A percentile compares a stretch with the other conserved stretches of the same genome.
phyloP scores from a whole-genome alignment of 1,140 invertebrate species.

The Mya arenaria region DNA sequence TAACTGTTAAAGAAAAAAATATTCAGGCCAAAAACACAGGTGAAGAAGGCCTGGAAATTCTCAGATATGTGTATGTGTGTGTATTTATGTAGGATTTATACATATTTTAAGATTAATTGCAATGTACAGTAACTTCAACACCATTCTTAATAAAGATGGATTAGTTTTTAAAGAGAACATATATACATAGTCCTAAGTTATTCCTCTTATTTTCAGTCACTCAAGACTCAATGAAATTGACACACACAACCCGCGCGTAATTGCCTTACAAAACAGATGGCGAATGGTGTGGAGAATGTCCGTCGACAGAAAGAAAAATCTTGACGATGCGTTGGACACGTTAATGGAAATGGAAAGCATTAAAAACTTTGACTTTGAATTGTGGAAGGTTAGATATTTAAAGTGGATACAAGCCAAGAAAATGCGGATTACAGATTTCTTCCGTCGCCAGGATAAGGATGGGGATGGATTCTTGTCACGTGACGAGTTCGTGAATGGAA shows the following conservation, averaged over 20 bases:
- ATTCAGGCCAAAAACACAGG: too few species aligned
- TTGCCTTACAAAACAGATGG: slow-evolving; percentile 97
- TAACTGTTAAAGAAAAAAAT: too few species aligned
- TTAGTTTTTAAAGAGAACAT: too few species aligned
- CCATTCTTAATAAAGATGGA: too few species aligned
- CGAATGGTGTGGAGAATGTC: slow-evolving; percentile 97
- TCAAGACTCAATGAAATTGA: slow-evolving; percentile 78
- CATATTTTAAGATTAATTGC: too few species aligned
- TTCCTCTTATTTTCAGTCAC: slow-evolving; percentile 65
- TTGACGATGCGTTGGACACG: slow-evolving; percentile 96
- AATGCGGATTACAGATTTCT: slow-evolving; percentile 97
- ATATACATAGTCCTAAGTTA: too few species aligned
- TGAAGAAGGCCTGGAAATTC: too few species aligned
- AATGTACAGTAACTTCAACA: too few species aligned
- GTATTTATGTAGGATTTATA: too few species aligned
- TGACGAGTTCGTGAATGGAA: slow-evolving; percentile 98
- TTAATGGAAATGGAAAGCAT: slow-evolving; percentile 87
- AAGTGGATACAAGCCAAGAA: slow-evolving; percentile 99
- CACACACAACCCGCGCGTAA: slow-evolving; percentile 85
- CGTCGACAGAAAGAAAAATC: slow-evolving; percentile 95
- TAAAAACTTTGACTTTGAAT: slow-evolving; percentile 99
- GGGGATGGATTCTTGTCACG: slow-evolving; percentile 97
- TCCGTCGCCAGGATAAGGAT: slow-evolving; percentile 99
- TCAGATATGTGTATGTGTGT: too few species aligned
- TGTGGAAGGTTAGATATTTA: slow-evolving; percentile 97